A percentile compares a stretch with the other conserved stretches of the same genome.
These are phyloP conservation scores for Tribolium castaneum DNA, from an alignment of 1,140 invertebrate genomes.

Conservation along the genomic window DNA sequence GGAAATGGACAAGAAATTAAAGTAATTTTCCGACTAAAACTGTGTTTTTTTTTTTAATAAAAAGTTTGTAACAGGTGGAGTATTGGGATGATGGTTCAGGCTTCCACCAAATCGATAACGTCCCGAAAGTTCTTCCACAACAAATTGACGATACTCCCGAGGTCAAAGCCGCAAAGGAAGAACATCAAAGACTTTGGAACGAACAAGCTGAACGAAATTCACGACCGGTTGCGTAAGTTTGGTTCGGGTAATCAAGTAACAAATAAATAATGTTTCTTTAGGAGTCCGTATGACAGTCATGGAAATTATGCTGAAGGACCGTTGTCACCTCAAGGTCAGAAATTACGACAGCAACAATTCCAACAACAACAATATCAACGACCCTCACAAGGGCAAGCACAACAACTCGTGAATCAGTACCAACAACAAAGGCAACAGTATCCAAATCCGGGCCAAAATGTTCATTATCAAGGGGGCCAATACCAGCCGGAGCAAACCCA, in stretches of 20 bases:
- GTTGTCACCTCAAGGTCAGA: slow-evolving; percentile 48
- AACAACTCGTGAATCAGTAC: slow-evolving; percentile 32
- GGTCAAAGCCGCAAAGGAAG: slow-evolving; percentile 71
- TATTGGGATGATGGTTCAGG: slow-evolving; percentile 74
- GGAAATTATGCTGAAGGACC: slow-evolving; percentile 53
- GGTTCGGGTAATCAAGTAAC: not conserved
- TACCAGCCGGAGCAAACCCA: not conserved
- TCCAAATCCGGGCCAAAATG: slow-evolving; percentile 20
- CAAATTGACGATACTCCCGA: slow-evolving; percentile 71
- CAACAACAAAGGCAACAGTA: slow-evolving; percentile 32
- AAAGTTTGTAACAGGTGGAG: slow-evolving; percentile 62
- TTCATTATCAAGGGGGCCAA: slow-evolving; percentile 24
- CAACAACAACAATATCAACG: slow-evolving; percentile 33
- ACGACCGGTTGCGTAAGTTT: slow-evolving; percentile 56
- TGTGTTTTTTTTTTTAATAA: not conserved
- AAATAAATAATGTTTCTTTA: slow-evolving; percentile 39
- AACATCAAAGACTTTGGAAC: slow-evolving; percentile 72
- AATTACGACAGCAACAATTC: slow-evolving; percentile 43
- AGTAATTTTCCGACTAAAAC: slow-evolving; percentile 52
- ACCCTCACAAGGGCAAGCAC: slow-evolving; percentile 2
- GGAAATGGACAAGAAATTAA: slow-evolving; percentile 66
- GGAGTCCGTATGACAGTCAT: slow-evolving; percentile 53
- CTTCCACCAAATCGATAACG: slow-evolving; percentile 76
- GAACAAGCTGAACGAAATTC: slow-evolving; percentile 69
- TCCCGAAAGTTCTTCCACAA: slow-evolving; percentile 69